Conservation (phyloP, 1,140 invertebrate species). For the Phocides pigmalion region DNA sequence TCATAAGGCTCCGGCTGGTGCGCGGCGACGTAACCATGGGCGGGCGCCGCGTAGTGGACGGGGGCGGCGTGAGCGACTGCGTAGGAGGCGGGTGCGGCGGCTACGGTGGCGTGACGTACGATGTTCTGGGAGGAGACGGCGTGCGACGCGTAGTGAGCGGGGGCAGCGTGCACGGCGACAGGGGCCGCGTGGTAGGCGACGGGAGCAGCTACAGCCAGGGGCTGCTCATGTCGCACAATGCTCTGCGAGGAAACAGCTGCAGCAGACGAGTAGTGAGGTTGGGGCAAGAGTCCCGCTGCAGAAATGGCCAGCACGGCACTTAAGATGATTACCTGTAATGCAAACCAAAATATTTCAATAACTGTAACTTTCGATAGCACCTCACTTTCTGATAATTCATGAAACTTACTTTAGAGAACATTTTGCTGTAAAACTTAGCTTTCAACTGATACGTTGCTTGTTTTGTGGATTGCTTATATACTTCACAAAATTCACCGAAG, state of each 20-base stretch:
- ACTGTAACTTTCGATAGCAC: no score
- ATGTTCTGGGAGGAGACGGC: constrained; percentile 33
- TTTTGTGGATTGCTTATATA: constrained; percentile 4
- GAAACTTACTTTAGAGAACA: constrained; percentile 11
- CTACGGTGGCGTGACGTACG: constrained; percentile 58
- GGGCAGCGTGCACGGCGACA: neutral
- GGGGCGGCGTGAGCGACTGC: constrained; percentile 32
- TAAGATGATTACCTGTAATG: neutral
- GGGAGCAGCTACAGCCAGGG: constrained; percentile 5
- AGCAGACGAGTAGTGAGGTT: constrained; percentile 57
- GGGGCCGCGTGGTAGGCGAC: neutral
- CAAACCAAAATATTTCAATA: neutral
- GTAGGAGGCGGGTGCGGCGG: constrained; percentile 3
- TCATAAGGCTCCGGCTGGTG: constrained; percentile 44
- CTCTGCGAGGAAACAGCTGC: constrained; percentile 64
- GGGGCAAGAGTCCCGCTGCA: constrained; percentile 55
- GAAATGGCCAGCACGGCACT: constrained; percentile 10
- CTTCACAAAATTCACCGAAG: no score
- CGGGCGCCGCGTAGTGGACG: constrained; percentile 48
- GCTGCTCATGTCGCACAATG: constrained; percentile 67
- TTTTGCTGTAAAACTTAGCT: neutral
- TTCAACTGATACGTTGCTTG: neutral
- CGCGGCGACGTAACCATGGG: constrained; percentile 31
- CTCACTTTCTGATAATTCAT: no score
- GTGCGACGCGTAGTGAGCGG: neutral